Conservation (phyloP, 2,113 vertebrate genomes). For the Platichthys stellatus region DNA sequence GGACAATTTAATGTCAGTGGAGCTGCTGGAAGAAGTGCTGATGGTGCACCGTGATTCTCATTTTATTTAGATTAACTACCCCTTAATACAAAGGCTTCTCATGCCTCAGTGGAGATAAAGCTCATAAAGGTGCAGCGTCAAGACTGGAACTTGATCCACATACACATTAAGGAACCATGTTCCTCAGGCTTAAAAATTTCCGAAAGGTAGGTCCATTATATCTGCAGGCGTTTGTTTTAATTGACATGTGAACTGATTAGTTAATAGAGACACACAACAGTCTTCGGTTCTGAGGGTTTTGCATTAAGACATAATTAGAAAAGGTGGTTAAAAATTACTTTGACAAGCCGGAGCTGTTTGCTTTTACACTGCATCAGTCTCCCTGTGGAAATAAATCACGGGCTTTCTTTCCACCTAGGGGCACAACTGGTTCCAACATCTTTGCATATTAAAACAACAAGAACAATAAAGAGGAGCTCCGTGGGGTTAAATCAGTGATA, state of each 20-base stretch:
- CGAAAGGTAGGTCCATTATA: neutral
- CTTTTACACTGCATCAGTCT: slow-evolving; percentile 28
- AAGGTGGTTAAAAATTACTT: slow-evolving; percentile 43
- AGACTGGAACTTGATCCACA: slow-evolving; percentile 55
- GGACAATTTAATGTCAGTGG: slow-evolving; percentile 78
- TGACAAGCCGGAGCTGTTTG: slow-evolving; percentile 21
- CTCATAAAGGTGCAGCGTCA: slow-evolving; percentile 75
- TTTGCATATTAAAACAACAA: slow-evolving; percentile 70
- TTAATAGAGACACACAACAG: slow-evolving; percentile 41
- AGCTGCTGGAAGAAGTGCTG: slow-evolving; percentile 75
- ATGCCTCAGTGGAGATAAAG: slow-evolving; percentile 71
- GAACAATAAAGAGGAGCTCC: slow-evolving; percentile 49
- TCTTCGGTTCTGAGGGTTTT: slow-evolving; percentile 9
- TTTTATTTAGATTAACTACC: slow-evolving; percentile 82
- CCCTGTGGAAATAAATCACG: slow-evolving; percentile 61
- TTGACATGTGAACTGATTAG: slow-evolving; percentile 39
- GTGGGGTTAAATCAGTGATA: slow-evolving; percentile 46
- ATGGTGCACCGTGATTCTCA: slow-evolving; percentile 73
- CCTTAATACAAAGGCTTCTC: slow-evolving; percentile 75
- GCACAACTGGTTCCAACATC: slow-evolving; percentile 51
- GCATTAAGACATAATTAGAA: slow-evolving; percentile 23
- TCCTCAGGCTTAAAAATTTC: slow-evolving; percentile 25
- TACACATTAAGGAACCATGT: slow-evolving; percentile 14
- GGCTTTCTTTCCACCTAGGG: slow-evolving; percentile 45
- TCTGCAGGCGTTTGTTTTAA: slow-evolving; percentile 28